Evolutionary conservation across 1,140 invertebrate genomes (phyloP), one percentile per base, ranked within the genome.

Genomic region (Reticulitermes speratus): DNA sequence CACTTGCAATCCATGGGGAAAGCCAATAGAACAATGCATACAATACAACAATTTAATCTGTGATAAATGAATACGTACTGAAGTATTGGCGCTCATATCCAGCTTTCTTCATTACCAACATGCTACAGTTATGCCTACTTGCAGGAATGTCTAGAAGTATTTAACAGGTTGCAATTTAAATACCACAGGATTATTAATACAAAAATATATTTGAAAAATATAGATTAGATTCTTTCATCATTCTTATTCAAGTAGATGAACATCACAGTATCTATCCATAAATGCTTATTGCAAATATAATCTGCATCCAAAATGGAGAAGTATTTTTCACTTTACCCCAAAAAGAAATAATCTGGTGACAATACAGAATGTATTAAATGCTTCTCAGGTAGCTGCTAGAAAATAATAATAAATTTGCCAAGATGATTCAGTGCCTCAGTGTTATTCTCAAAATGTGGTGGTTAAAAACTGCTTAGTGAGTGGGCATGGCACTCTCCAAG

Each of bases 191-290:
- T 75, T 30, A 30, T 75, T 9, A 12, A 75, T 75, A 75, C 65
- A 75, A 75, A 75, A 75, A 75, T 75, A 75, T 75, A 75, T 75
- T 75, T 75, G 65, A 75, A 75, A 75, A 75, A 75, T 75, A 75
- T 75, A 75, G 65, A 75, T 75, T 75, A 75, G 25, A 75, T 25
- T 75, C 65, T 65, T 65, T 75, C 65, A 11, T 75, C 65, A 75
- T 30, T 75, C 65, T 75, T 75, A 75, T 75, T 75, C 65, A 75
- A n/a, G n/a, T 30, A 75, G 65, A 75, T 11, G n/a, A 75, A 75
- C 25, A 75, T 55, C 52, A 55, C n/a, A 30, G n/a, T 75, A 0
- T 30, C 25, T 75, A 75, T 30, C 6, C n/a, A 8, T 75, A 75
- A 75, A n/a, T 75, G n/a, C 8, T 75, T 30, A 75, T 30, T 75